Base-by-base conservation (phyloP, 2,888 invertebrate species). In the Callosobruchus maculatus region DNA sequence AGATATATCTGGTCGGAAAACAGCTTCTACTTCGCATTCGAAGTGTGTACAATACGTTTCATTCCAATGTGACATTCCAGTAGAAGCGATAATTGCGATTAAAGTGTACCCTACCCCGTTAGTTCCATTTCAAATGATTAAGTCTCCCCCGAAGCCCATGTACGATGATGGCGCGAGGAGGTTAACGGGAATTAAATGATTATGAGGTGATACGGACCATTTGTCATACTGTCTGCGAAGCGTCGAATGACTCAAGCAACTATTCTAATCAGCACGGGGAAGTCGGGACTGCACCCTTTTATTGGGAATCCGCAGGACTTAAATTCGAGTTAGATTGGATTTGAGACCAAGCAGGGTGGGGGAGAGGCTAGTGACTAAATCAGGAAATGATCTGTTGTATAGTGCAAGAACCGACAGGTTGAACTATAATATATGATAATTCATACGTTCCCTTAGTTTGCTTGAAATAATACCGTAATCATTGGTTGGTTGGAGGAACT, bases 181-280 rank as follows among this genome's bases (percentile, higher is more conserved):
- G 86, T 86, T 86, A 87, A 86, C 85, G 84, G 82, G 85, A 86
- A 86, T 87, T 87, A 87, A 87, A 86, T 85, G 87, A 87, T 87
- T 86, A 87, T 86, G 86, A 86, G 85, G 83, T 83, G 86, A 86
- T 86, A 85, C 84, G 85, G 83, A 84, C 85, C 86, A 87, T 87
- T 86, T 86, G 86, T 86, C 86, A 87, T 86, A 81, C 85, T 85
- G 85, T 85, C 85, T 85, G 82, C 83, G 73, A 75, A 73, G 74
- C 76, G 74, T 72, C 72, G 70, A 76, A 75, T 76, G 77, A 77
- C 74, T 77, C 74, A 73, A 71, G 74, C 74, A 76, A 77, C 74
- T 73, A 73, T 77, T 76, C 68, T 74, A 73, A 75, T 75, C 75
- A 74, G 74, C 70, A 71, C 49, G 49, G 73, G 68, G 73, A 72